phyloP scores from a whole-genome alignment of 2,888 invertebrate genomes.

The Leucania comma region DNA sequence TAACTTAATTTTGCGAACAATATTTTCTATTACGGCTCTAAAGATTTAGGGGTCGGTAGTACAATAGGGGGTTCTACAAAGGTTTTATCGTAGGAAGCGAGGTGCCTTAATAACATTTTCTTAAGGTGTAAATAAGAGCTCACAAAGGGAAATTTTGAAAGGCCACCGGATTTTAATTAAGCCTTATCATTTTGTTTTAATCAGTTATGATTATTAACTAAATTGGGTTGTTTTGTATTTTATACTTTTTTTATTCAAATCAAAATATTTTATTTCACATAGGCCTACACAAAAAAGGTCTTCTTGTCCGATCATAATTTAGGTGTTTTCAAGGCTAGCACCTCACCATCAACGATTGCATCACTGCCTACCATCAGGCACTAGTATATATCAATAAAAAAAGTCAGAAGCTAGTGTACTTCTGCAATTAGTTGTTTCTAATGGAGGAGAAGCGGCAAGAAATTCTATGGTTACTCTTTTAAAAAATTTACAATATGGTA shows the following conservation, averaged over 20 bases:
- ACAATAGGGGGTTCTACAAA: conserved; percentile 63
- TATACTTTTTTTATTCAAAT: conserved; percentile 36
- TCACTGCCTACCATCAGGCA: no score
- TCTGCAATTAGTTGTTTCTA: no score
- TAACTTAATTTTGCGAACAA: conserved; percentile 67
- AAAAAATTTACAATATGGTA: no score
- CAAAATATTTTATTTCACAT: no score
- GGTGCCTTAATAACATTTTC: conserved; percentile 60
- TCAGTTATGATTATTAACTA: conserved; percentile 70
- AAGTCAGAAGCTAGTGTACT: no score
- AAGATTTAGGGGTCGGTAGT: conserved; percentile 62
- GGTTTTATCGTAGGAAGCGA: conserved; percentile 63
- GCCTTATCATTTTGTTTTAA: conserved; percentile 67
- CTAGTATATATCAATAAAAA: no score
- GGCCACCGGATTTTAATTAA: conserved; percentile 67
- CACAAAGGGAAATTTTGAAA: conserved; percentile 67
- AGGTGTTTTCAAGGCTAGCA: no score
- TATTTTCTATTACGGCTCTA: conserved; percentile 69
- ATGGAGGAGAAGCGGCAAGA: no score
- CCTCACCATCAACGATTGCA: no score
- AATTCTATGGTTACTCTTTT: no score
- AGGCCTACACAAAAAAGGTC: no score
- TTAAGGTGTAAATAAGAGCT: conserved; percentile 68
- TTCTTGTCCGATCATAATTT: no score
- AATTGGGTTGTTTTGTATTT: conserved; percentile 57